phyloP scores from a whole-genome alignment of 2,797 vertebrate genomes.

The Myotis daubentonii region DNA sequence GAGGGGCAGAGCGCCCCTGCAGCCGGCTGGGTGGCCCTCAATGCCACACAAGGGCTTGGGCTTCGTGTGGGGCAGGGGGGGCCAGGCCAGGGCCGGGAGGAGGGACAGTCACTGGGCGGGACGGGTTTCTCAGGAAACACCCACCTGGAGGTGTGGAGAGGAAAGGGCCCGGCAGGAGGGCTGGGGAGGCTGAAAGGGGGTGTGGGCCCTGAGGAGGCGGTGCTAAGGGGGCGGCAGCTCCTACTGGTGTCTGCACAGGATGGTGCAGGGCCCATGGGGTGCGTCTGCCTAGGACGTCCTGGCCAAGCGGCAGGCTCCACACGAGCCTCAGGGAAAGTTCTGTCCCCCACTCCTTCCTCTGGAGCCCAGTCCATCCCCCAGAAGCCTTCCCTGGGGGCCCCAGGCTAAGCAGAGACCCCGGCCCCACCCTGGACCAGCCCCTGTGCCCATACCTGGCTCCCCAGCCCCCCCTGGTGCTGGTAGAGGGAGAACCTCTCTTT shows the following conservation, averaged over 20 bases:
- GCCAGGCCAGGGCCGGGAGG: not conserved
- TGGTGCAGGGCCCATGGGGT: not conserved
- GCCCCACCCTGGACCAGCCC: conserved; percentile 75
- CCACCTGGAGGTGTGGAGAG: not conserved
- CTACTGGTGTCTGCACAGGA: not conserved
- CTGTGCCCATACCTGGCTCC: conserved; percentile 92
- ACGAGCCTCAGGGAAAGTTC: not conserved
- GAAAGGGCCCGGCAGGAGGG: not conserved
- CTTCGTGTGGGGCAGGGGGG: not conserved
- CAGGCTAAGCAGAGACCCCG: conserved; percentile 66
- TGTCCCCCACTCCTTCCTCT: conserved; percentile 8
- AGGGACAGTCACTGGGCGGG: not conserved
- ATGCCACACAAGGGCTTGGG: not conserved
- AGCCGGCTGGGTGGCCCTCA: not conserved
- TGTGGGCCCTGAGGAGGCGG: not conserved
- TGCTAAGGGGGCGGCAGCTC: not conserved
- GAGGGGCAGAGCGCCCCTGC: not conserved
- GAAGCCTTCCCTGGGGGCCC: conserved; percentile 54
- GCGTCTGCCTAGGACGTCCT: not conserved
- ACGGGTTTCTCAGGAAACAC: not conserved
- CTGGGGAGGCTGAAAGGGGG: not conserved
- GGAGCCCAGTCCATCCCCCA: not conserved
- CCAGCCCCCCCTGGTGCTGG: conserved; percentile 93
- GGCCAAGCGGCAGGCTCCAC: not conserved
- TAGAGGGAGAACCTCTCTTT: conserved; percentile 97